A percentile compares a stretch with the other conserved stretches of the same genome.
Evolutionary conservation across 35 echinoderm and acorn worm genomes (phyloP).

Genomic region (Apostichopus japonicus): DNA sequence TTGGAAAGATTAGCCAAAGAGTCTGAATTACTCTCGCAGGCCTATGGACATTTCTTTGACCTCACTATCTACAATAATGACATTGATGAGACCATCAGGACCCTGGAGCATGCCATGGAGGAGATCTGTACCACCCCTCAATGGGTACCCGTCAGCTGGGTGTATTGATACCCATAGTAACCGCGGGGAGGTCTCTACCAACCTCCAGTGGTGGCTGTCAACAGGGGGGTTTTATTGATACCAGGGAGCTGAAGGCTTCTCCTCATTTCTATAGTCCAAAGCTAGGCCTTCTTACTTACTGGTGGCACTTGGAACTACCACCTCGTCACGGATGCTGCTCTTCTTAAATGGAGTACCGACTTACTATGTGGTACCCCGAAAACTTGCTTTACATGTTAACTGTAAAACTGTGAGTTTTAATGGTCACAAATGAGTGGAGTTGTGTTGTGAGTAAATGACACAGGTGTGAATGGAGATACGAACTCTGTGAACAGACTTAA

Average conservation of each 20-base stretch:
- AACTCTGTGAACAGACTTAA: too few relatives aligned
- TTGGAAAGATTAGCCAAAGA: slow-evolving; percentile 96
- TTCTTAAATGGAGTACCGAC: not conserved
- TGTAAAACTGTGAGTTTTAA: not conserved
- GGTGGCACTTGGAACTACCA: not conserved
- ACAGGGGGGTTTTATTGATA: not conserved
- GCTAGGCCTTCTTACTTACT: not conserved
- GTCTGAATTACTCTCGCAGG: slow-evolving; percentile 93
- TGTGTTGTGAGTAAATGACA: not conserved
- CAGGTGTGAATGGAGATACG: too few relatives aligned
- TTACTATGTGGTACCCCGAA: not conserved
- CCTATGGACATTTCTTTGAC: slow-evolving; percentile 99
- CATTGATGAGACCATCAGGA: slow-evolving; percentile 99
- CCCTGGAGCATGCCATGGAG: slow-evolving; percentile 97
- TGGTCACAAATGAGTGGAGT: not conserved
- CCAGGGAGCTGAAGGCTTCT: not conserved
- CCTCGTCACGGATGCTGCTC: not conserved
- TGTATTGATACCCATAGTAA: slow-evolving; percentile 66
- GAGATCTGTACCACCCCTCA: slow-evolving; percentile 99
- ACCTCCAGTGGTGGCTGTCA: not conserved
- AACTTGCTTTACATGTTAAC: not conserved
- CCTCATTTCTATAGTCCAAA: not conserved
- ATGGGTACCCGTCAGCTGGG: slow-evolving; percentile 99
- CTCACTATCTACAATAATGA: slow-evolving; percentile 99
- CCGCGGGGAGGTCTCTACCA: not conserved